phyloP scores from a whole-genome alignment of 2,888 invertebrate species.

The Synergus itoensis region DNA sequence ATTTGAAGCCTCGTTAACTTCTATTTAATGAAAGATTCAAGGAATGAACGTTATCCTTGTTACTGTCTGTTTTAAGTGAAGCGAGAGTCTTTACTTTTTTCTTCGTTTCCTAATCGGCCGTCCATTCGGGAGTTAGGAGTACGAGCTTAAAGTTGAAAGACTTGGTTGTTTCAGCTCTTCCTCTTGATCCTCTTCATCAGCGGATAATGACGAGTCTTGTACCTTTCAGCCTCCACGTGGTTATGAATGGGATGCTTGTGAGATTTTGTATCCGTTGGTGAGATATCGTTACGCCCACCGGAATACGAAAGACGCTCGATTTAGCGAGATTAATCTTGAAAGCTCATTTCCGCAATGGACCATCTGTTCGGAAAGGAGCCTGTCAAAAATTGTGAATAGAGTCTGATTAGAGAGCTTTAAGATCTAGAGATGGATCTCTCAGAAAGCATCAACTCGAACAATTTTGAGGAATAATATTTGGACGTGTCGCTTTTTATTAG shows the following conservation, averaged over 20 bases:
- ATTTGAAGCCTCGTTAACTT: constrained; percentile 44
- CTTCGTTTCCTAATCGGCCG: constrained; percentile 56
- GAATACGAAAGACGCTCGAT: constrained; percentile 35
- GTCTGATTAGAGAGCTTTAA: not conserved
- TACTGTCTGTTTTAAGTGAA: constrained; percentile 29
- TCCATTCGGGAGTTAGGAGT: constrained; percentile 46
- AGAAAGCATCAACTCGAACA: not conserved
- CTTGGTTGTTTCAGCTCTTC: constrained; percentile 69
- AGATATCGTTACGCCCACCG: constrained; percentile 35
- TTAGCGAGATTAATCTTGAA: constrained; percentile 35
- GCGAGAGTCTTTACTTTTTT: constrained; percentile 54
- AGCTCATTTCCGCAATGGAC: constrained; percentile 34
- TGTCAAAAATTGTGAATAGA: constrained; percentile 20
- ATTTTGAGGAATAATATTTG: not conserved
- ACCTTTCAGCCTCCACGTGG: constrained; percentile 54
- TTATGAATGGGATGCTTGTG: constrained; percentile 47
- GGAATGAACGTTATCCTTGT: constrained; percentile 66
- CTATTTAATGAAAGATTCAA: constrained; percentile 58
- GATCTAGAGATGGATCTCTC: not conserved
- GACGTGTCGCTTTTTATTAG: too few relatives aligned
- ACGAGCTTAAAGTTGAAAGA: constrained; percentile 65
- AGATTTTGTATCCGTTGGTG: constrained; percentile 43
- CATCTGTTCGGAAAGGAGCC: constrained; percentile 21
- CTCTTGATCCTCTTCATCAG: constrained; percentile 70
- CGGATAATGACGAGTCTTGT: constrained; percentile 71